A percentile compares a stretch with the other conserved stretches of the same genome.
Conservation (phyloP, 2,113 vertebrate species). For the Ibidorhyncha struthersii region DNA sequence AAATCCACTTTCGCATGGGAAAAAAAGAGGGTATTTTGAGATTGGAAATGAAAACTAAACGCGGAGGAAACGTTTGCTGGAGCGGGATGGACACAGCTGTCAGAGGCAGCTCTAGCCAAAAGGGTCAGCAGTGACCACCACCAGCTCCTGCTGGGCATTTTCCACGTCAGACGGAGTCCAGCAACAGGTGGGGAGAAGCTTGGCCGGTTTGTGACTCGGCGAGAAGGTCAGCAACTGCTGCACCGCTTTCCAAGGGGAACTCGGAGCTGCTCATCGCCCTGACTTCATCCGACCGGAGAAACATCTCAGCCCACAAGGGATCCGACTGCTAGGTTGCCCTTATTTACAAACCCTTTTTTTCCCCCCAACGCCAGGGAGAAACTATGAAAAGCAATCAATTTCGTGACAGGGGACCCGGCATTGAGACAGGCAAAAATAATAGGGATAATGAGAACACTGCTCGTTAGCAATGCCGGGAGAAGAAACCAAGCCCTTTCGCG, state of each 20-base stretch:
- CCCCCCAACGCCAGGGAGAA: not conserved
- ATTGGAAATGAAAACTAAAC: not conserved
- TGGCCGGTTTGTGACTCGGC: not conserved
- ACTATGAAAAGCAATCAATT: not conserved
- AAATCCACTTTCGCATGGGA: not conserved
- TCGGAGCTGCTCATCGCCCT: not conserved
- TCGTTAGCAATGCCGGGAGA: not conserved
- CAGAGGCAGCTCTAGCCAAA: not conserved
- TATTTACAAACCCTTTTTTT: not conserved
- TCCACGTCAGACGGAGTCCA: accelerated
- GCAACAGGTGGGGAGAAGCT: not conserved
- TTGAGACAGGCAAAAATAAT: not conserved
- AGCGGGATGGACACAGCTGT: not conserved
- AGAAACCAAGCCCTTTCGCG: not conserved
- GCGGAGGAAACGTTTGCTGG: not conserved
- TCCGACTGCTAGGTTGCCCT: not conserved
- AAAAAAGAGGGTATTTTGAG: not conserved
- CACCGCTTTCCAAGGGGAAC: not conserved
- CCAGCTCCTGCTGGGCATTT: not conserved
- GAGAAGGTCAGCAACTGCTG: not conserved
- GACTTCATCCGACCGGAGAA: accelerated
- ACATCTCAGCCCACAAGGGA: not conserved
- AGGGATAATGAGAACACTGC: not conserved
- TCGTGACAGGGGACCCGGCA: not conserved
- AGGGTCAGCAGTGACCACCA: not conserved